phyloP scores from a whole-genome alignment of 2,888 invertebrate genomes.

The Dryococelus australis region DNA sequence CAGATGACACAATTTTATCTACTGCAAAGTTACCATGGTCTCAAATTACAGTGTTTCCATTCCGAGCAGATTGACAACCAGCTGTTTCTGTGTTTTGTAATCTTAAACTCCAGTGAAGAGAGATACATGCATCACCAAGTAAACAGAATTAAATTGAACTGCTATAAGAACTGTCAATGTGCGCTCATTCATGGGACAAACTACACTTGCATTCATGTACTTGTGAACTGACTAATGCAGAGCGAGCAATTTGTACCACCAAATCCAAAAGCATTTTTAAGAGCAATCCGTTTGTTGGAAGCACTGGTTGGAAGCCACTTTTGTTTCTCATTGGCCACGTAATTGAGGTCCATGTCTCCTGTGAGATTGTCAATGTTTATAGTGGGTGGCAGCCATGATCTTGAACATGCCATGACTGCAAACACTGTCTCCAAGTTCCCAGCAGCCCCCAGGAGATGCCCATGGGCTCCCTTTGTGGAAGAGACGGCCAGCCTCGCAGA shows the following conservation, averaged over 20 bases:
- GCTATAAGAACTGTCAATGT: too few species aligned
- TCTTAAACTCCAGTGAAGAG: too few species aligned
- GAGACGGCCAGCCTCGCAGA: constrained; percentile 72
- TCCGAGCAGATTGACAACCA: too few species aligned
- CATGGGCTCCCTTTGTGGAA: constrained; percentile 96
- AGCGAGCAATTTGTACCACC: constrained; percentile 96
- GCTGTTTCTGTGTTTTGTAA: too few species aligned
- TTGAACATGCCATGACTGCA: constrained; percentile 79
- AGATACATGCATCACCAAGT: too few species aligned
- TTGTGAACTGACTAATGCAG: constrained; percentile 62
- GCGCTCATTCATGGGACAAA: too few species aligned
- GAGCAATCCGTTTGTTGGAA: constrained; percentile 67
- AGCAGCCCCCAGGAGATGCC: constrained; percentile 96
- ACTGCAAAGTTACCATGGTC: too few species aligned
- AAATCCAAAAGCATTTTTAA: constrained; percentile 99
- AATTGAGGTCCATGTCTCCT: constrained; percentile 70
- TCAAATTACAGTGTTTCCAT: too few species aligned
- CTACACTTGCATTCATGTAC: background rate
- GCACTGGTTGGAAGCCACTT: constrained; percentile 65
- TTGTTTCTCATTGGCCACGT: constrained; percentile 68
- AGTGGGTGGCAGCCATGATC: constrained; percentile 84
- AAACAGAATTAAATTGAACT: too few species aligned
- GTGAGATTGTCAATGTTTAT: constrained; percentile 80
- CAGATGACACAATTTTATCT: too few species aligned
- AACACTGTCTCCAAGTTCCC: constrained; percentile 93